Conservation (phyloP, 2,888 invertebrate species). For the Pelosia muscerda region DNA sequence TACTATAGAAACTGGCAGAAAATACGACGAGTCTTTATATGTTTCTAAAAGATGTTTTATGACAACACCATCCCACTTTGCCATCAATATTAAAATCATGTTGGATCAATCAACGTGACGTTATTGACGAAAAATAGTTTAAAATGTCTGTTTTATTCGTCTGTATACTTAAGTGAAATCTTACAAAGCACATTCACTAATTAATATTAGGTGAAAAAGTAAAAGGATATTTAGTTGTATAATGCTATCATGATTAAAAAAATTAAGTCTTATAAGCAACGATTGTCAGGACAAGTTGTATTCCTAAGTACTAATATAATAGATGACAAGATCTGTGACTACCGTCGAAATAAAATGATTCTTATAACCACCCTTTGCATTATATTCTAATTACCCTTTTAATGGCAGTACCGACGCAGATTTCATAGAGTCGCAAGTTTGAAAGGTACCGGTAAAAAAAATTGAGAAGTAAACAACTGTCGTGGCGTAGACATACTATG, state of each 20-base stretch:
- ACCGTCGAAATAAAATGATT: slow-evolving; percentile 9
- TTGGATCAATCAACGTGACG: background rate
- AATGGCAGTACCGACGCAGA: too few species aligned
- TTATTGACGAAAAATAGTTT: background rate
- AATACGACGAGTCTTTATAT: background rate
- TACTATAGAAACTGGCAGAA: background rate
- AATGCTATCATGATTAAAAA: background rate
- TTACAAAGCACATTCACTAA: background rate
- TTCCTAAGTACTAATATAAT: slow-evolving; percentile 3
- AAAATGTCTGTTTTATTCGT: too few species aligned
- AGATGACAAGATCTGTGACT: slow-evolving; percentile 7
- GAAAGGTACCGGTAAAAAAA: too few species aligned
- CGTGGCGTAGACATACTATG: too few species aligned
- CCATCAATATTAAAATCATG: background rate
- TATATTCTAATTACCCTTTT: background rate
- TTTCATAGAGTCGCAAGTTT: too few species aligned
- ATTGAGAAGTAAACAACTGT: too few species aligned
- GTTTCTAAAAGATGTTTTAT: background rate
- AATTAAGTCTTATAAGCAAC: background rate
- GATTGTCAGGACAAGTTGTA: background rate
- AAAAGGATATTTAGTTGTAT: background rate
- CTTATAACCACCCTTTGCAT: background rate
- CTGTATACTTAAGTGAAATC: too few species aligned
- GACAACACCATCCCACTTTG: background rate
- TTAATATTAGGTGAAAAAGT: background rate